phyloP scores from a whole-genome alignment of 2,888 invertebrate species.

The Corbicula japonica region DNA sequence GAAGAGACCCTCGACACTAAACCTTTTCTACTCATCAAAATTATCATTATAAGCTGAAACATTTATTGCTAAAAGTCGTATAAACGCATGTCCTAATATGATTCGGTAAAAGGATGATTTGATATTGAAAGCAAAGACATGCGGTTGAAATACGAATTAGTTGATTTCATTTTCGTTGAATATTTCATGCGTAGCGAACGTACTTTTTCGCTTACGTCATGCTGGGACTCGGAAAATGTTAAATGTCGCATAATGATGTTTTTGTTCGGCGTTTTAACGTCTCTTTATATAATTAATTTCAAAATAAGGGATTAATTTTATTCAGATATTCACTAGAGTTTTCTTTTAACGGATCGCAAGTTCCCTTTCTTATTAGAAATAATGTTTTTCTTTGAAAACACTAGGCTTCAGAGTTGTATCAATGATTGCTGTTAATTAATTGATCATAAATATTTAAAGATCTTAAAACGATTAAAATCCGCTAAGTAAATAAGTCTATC shows the following conservation, averaged over 20 bases:
- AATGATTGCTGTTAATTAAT: too few species aligned
- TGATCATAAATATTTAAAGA: too few species aligned
- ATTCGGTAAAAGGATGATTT: constrained; percentile 8
- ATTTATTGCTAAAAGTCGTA: constrained; percentile 27
- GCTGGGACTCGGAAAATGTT: constrained; percentile 16
- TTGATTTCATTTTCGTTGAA: constrained; percentile 14
- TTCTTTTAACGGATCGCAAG: too few species aligned
- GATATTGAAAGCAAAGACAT: not conserved
- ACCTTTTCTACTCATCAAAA: constrained; percentile 9
- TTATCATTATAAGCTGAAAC: constrained; percentile 6
- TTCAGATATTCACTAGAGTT: too few species aligned
- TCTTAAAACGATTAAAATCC: too few species aligned
- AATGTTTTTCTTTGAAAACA: too few species aligned
- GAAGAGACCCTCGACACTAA: constrained; percentile 14
- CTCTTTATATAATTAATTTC: constrained; percentile 2
- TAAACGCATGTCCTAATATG: constrained; percentile 25
- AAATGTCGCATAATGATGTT: constrained; percentile 7
- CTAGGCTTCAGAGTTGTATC: too few species aligned
- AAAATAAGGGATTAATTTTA: too few species aligned
- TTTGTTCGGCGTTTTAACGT: constrained; percentile 16
- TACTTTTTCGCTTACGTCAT: constrained; percentile 19
- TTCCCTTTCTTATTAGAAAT: too few species aligned
- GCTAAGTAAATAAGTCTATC: too few species aligned
- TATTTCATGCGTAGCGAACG: constrained; percentile 17
- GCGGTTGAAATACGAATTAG: constrained; percentile 1